Evolutionary conservation across 2,113 vertebrate species (phyloP).

Genomic region (Puma concolor): DNA sequence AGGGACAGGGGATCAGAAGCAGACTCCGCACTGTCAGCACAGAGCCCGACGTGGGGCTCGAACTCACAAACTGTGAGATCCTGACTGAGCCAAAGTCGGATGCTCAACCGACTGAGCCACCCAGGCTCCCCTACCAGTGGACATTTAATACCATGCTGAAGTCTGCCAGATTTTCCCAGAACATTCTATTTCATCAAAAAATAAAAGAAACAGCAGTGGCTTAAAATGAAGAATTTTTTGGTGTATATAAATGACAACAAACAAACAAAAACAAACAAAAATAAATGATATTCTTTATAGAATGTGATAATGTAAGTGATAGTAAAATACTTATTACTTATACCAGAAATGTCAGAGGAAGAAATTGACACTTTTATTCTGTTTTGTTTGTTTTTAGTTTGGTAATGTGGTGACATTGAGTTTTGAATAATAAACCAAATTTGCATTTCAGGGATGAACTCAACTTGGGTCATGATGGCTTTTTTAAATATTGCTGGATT

Average conservation of each 20-base stretch:
- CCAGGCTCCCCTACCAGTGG: background rate
- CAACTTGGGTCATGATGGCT: background rate
- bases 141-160: background rate
- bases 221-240: background rate
- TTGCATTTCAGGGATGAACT: background rate
- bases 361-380: background rate
- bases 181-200: background rate
- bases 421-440: background rate
- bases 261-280: background rate
- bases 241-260: background rate
- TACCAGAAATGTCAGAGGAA: background rate
- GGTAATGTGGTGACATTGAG: background rate
- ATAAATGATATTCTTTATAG: background rate
- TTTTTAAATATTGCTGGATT: background rate
- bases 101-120: too few relatives aligned
- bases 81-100: too few relatives aligned
- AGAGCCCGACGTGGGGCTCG: too few relatives aligned
- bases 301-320: too few relatives aligned
- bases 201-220: background rate
- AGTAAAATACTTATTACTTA: background rate
- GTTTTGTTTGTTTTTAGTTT: background rate
- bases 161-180: background rate
- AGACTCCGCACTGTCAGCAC: too few relatives aligned
- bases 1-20: too few relatives aligned
- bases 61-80: too few relatives aligned